Conservation (phyloP, 2,797 vertebrate species). For the Sebastes kiyomatsui region DNA sequence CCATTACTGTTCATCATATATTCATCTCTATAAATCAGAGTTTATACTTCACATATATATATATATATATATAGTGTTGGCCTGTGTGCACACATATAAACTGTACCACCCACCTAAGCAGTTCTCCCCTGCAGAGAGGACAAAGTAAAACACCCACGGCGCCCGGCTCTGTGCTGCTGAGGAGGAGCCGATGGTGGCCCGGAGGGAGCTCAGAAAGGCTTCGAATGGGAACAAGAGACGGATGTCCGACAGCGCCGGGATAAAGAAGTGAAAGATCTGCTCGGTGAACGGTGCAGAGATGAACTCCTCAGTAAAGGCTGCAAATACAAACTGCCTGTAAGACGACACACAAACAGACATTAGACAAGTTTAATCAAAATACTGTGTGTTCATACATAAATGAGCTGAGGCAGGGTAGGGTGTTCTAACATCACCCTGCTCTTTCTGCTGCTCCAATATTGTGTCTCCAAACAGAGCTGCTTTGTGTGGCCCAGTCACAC, state of each 20-base stretch:
- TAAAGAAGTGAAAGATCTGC: slow-evolving; percentile 94
- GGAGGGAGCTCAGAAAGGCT: slow-evolving; percentile 91
- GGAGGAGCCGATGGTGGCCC: slow-evolving; percentile 76
- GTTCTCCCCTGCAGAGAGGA: slow-evolving; percentile 92
- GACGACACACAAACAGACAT: slow-evolving; percentile 17
- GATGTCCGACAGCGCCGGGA: slow-evolving; percentile 92
- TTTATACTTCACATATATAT: background rate
- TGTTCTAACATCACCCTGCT: slow-evolving; percentile 28
- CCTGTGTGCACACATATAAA: background rate
- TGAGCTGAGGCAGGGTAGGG: background rate
- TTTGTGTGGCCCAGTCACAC: slow-evolving; percentile 70
- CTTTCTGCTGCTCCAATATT: slow-evolving; percentile 61
- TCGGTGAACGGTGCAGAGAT: slow-evolving; percentile 94
- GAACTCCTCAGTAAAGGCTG: slow-evolving; percentile 95
- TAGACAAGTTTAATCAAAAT: background rate
- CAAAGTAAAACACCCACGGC: slow-evolving; percentile 96
- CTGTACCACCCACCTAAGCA: slow-evolving; percentile 84
- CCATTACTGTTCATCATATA: slow-evolving; percentile 7
- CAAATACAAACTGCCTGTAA: slow-evolving; percentile 92
- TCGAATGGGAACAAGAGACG: slow-evolving; percentile 91
- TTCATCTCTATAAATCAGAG: slow-evolving; percentile 14
- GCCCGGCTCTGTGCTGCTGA: slow-evolving; percentile 78
- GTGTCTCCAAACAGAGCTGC: slow-evolving; percentile 71
- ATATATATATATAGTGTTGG: background rate
- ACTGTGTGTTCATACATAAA: slow-evolving; percentile 2